A percentile compares a stretch with the other conserved stretches of the same genome.
phyloP scores from a whole-genome alignment of 2,797 vertebrate genomes.

The Margarornis squamiger region DNA sequence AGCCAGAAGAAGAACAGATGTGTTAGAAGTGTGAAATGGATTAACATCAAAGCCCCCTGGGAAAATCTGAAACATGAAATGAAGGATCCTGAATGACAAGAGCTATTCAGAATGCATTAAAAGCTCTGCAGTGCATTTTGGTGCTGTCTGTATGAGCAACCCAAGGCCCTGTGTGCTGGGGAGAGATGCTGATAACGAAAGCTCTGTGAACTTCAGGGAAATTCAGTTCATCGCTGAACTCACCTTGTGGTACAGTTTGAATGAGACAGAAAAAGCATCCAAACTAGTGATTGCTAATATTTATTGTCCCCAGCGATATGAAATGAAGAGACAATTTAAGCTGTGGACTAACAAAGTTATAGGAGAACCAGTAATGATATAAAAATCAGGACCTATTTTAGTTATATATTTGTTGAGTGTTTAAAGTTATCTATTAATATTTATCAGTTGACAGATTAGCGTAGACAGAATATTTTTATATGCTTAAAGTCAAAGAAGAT shows the following conservation, averaged over 20 bases:
- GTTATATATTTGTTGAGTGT: neutral
- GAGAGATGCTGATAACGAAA: conserved; percentile 60
- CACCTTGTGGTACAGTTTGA: conserved; percentile 31
- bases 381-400: neutral
- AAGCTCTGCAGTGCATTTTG: conserved; percentile 69
- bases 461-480: neutral
- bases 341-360: neutral
- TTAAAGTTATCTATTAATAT: neutral
- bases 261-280: conserved; percentile 29
- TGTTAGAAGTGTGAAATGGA: conserved; percentile 81
- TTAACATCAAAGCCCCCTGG: conserved; percentile 80
- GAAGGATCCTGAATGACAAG: conserved; percentile 80
- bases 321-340: neutral
- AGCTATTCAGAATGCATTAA: conserved; percentile 78
- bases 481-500: neutral
- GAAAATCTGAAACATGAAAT: conserved; percentile 81
- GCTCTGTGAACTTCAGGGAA: conserved; percentile 67
- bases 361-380: neutral
- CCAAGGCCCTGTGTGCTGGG: conserved; percentile 39
- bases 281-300: neutral
- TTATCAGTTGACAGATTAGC: neutral
- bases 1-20: conserved; percentile 77
- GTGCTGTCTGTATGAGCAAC: conserved; percentile 64
- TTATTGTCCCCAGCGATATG: neutral
- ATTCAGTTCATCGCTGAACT: conserved; percentile 47